These are phyloP conservation scores for Hemiprocne comata DNA, from an alignment of 2,113 vertebrate species.

Conservation along the genomic window DNA sequence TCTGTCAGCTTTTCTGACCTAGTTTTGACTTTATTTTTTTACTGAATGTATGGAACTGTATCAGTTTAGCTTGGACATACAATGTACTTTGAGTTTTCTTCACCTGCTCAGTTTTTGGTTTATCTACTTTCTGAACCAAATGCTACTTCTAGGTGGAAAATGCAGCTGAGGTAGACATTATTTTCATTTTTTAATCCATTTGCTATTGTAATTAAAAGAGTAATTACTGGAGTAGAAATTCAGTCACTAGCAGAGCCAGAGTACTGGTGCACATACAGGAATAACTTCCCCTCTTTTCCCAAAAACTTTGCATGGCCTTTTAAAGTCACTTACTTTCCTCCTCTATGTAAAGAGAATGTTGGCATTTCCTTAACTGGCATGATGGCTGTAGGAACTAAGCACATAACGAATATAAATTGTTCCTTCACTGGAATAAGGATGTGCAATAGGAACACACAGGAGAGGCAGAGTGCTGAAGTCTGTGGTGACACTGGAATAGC, in stretches of 20 bases:
- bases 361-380: neutral
- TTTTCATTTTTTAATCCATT: neutral
- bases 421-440: neutral
- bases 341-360: neutral
- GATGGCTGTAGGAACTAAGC: neutral
- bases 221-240: neutral
- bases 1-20: constrained; percentile 56
- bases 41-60: neutral
- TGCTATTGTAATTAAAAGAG: neutral
- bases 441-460: neutral
- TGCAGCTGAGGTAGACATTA: neutral
- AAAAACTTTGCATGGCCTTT: neutral
- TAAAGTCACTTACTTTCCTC: neutral
- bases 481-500: neutral
- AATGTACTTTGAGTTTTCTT: neutral
- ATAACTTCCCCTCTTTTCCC: neutral
- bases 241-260: neutral
- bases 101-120: neutral
- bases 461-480: neutral
- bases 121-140: neutral
- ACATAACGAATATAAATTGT: neutral
- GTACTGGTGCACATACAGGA: neutral
- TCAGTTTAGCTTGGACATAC: neutral
- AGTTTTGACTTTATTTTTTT: constrained; percentile 38
- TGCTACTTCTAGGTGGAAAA: neutral